These are phyloP conservation scores for Aphis gossypii DNA, from an alignment of 1,140 invertebrate species.

Conservation along the genomic window DNA sequence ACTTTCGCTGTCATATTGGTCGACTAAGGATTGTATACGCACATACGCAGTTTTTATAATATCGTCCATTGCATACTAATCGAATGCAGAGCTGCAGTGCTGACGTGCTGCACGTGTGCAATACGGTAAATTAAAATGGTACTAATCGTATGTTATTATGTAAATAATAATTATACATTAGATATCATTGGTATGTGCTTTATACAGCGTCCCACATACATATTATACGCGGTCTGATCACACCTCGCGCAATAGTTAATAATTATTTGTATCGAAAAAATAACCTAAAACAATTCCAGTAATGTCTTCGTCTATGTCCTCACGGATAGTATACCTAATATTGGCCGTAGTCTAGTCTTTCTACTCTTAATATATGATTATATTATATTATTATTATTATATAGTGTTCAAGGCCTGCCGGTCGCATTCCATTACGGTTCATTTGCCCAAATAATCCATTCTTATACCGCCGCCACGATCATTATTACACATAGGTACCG, in stretches of 20 bases:
- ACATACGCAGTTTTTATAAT: background rate
- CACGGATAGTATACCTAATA: background rate
- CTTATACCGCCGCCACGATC: background rate
- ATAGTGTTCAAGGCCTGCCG: slow-evolving; percentile 25
- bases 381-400: background rate
- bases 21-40: background rate
- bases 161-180: background rate
- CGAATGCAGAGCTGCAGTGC: background rate
- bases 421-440: slow-evolving; percentile 38
- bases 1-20: background rate
- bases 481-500: background rate
- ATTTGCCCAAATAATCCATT: slow-evolving; percentile 48
- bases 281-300: background rate
- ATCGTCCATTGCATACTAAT: background rate
- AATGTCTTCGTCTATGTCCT: background rate
- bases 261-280: background rate
- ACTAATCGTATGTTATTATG: background rate
- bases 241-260: background rate
- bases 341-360: background rate
- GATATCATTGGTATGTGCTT: background rate
- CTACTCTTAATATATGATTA: background rate
- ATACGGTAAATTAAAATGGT: background rate
- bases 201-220: background rate
- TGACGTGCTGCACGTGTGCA: background rate
- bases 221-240: background rate